Evolutionary conservation across 2,888 invertebrate genomes (phyloP), one percentile per base, ranked within the genome.

Genomic region (Ctena decussata): DNA sequence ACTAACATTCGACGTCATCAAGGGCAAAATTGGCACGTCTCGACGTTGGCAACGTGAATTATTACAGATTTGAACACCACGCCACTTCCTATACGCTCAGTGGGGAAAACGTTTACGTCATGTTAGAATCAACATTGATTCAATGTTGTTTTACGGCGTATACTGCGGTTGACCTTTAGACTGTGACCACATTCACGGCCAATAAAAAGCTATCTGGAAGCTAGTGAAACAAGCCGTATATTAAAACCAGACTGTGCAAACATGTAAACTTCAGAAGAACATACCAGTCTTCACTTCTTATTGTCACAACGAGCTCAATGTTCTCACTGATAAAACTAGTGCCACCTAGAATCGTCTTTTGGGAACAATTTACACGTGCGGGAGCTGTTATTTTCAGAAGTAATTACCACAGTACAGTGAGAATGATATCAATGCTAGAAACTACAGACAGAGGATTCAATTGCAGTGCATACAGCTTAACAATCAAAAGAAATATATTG

Each of bases 371-470:
- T 53, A 77, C 77, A 78, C 65, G 78, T 76, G 65, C 30, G 57
- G 30, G 41, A 82, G 60, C 78, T 53, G 76, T 81, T 79, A 69
- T 82, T 82, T 82, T 85, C 81, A 72, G 71, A 71, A 81, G 70
- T 76, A 75, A 81, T 85, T 76, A 78, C 53, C 70, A 60, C 44
- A 69, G 32, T 8, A 69, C 8, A 57, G 27, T 27, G 57, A 57
- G 27, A 57, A 27, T 12, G 27, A 15, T 27, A 57, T 57, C 57
- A 6, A 57, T 41, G 15, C 8, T 27, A 27, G 27, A 27, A 57
- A 27, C 57, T 27, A 3, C n/a, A 57, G 57, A 57, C 57, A 57
- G 27, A 57, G n/a, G 8, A 57, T 57, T 57, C 15, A 21, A 27
- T 27, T 57, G 5, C 57, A 21, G 27, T 57, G 57, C n/a, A 57